Conservation (phyloP, 2,113 vertebrate species). For the Sinocyclocheilus rhinocerous region DNA sequence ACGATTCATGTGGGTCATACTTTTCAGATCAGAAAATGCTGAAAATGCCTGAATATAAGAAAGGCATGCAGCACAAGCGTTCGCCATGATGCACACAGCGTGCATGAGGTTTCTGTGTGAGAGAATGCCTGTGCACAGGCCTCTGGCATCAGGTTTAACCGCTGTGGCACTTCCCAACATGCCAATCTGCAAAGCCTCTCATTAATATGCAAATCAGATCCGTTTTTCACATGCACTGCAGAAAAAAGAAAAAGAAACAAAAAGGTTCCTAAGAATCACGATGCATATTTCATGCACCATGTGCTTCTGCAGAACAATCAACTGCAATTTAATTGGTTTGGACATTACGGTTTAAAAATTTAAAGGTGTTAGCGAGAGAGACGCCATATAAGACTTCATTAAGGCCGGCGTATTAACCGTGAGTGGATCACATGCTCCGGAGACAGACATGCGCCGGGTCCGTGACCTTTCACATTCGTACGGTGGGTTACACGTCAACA, state of each 20-base stretch:
- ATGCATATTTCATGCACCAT: constrained; percentile 75
- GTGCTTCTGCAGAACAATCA: constrained; percentile 73
- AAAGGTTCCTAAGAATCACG: constrained; percentile 59
- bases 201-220: constrained; percentile 62
- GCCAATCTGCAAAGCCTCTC: constrained; percentile 55
- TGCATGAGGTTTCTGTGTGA: background rate
- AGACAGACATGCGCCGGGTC: constrained; percentile 62
- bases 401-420: constrained; percentile 69
- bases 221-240: constrained; percentile 56
- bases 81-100: background rate
- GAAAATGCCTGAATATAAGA: too few relatives aligned
- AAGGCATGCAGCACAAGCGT: background rate
- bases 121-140: constrained; percentile 11
- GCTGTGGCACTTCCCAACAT: constrained; percentile 41
- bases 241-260: too few relatives aligned
- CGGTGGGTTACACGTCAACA: constrained; percentile 43
- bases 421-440: constrained; percentile 63
- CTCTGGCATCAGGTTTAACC: constrained; percentile 38
- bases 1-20: background rate
- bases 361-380: constrained; percentile 71
- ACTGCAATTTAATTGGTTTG: constrained; percentile 75
- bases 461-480: constrained; percentile 67
- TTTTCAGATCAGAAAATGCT: background rate
- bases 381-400: constrained; percentile 69
- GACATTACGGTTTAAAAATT: constrained; percentile 75